These are phyloP conservation scores for Vandiemenella viatica DNA, from an alignment of 2,888 invertebrate species.

Conservation along the genomic window DNA sequence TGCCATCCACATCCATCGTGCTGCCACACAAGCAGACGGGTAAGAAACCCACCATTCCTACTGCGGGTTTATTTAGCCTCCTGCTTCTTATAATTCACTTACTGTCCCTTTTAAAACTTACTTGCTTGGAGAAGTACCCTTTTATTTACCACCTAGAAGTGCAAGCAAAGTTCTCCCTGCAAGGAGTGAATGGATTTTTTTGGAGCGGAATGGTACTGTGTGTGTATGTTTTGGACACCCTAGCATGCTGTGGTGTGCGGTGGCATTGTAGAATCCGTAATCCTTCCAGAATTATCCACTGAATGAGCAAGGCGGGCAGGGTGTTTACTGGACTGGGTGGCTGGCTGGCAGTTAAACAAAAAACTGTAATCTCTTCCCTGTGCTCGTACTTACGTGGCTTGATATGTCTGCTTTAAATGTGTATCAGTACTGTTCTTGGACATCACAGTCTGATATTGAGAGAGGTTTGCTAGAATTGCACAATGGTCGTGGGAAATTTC, in stretches of 20 bases:
- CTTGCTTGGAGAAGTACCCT: constrained; percentile 36
- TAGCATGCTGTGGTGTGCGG: constrained; percentile 31
- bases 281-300: neutral
- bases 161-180: constrained; percentile 29
- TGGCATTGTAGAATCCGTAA: constrained; percentile 23
- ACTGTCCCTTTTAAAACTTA: constrained; percentile 7
- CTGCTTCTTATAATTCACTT: constrained; percentile 11
- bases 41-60: constrained; percentile 29
- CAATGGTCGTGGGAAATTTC: too few species aligned
- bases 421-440: too few species aligned
- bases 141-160: too few species aligned
- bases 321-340: constrained; percentile 10
- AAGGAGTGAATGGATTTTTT: constrained; percentile 4
- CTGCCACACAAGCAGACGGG: constrained; percentile 37
- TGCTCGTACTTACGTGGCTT: too few species aligned
- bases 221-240: constrained; percentile 8
- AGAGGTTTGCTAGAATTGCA: too few species aligned
- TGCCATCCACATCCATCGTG: constrained; percentile 26
- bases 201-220: constrained; percentile 1
- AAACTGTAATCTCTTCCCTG: constrained; percentile 1
- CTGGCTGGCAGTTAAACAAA: constrained; percentile 17
- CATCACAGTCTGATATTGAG: too few species aligned
- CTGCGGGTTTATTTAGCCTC: constrained; percentile 13
- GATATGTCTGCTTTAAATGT: too few species aligned
- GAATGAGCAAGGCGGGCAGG: neutral